These are phyloP conservation scores for Torymus tubicola DNA, from an alignment of 2,888 invertebrate genomes.

Conservation along the genomic window DNA sequence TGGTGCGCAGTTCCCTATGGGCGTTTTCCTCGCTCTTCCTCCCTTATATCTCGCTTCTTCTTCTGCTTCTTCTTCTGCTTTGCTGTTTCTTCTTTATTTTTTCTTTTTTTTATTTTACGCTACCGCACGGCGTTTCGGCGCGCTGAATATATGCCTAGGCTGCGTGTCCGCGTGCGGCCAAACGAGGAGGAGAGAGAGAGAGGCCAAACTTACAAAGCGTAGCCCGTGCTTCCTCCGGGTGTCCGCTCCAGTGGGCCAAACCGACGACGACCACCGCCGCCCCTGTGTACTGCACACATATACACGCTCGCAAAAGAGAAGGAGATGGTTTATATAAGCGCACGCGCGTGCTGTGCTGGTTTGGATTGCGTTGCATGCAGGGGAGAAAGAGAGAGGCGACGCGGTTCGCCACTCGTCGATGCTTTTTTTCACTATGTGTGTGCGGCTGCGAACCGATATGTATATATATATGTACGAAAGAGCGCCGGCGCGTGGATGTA, in stretches of 20 bases:
- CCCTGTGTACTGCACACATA: no score
- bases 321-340: background rate
- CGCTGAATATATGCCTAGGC: slow-evolving; percentile 61
- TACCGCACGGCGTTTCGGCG: slow-evolving; percentile 49
- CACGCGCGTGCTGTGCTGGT: background rate
- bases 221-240: slow-evolving; percentile 76
- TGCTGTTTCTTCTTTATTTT: background rate
- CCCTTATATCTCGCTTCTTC: background rate
- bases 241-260: slow-evolving; percentile 76
- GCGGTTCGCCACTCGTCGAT: slow-evolving; percentile 34
- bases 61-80: background rate
- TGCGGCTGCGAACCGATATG: no score
- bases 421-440: slow-evolving; percentile 5
- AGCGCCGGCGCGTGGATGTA: no score
- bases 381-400: background rate
- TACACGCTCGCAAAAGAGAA: no score
- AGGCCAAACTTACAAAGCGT: slow-evolving; percentile 72
- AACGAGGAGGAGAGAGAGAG: slow-evolving; percentile 50
- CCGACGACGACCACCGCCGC: slow-evolving; percentile 51
- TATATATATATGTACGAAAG: no score
- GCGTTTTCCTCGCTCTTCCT: slow-evolving; percentile 59
- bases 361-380: slow-evolving; percentile 1
- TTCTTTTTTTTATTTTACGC: slow-evolving; percentile 36
- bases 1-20: slow-evolving; percentile 74
- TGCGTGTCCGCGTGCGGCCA: slow-evolving; percentile 58